A percentile compares a stretch with the other conserved stretches of the same genome.
Conservation (phyloP, 2,797 vertebrate species). For the Scolopax rusticola region DNA sequence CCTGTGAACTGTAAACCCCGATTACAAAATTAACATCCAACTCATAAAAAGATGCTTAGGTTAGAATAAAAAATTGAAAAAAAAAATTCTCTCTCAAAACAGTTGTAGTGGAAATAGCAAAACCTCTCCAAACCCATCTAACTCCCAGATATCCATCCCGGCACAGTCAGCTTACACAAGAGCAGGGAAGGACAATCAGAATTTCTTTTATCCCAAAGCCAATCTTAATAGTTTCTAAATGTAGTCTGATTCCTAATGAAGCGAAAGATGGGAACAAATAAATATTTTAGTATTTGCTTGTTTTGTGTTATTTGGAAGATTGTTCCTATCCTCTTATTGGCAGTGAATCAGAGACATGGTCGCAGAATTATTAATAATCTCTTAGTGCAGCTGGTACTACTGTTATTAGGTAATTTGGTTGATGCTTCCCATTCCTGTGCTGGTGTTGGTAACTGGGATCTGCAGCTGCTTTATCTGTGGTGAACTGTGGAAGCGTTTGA, state of each 20-base stretch:
- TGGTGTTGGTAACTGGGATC: not conserved
- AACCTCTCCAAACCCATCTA: not conserved
- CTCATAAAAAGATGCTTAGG: not conserved
- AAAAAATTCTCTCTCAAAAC: not conserved
- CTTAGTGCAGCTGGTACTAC: not conserved
- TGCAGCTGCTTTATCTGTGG: not conserved
- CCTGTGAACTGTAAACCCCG: not conserved
- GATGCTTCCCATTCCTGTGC: not conserved
- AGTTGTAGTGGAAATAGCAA: not conserved
- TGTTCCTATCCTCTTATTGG: not conserved
- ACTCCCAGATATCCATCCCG: not conserved
- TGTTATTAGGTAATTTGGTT: not conserved
- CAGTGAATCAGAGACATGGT: not conserved
- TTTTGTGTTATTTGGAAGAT: not conserved
- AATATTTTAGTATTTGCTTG: not conserved
- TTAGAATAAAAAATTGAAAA: not conserved
- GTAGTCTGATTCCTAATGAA: slow-evolving; percentile 6
- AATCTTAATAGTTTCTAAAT: not conserved
- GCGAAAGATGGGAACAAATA: not conserved
- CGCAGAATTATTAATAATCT: not conserved
- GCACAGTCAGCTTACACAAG: not conserved
- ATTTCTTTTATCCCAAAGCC: slow-evolving; percentile 18
- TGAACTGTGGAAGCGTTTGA: not conserved
- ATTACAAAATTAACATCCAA: not conserved
- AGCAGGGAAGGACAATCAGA: not conserved